Evolutionary conservation across 2,113 vertebrate genomes (phyloP), one percentile per base, ranked within the genome.

Genomic region (Electrona antarctica): DNA sequence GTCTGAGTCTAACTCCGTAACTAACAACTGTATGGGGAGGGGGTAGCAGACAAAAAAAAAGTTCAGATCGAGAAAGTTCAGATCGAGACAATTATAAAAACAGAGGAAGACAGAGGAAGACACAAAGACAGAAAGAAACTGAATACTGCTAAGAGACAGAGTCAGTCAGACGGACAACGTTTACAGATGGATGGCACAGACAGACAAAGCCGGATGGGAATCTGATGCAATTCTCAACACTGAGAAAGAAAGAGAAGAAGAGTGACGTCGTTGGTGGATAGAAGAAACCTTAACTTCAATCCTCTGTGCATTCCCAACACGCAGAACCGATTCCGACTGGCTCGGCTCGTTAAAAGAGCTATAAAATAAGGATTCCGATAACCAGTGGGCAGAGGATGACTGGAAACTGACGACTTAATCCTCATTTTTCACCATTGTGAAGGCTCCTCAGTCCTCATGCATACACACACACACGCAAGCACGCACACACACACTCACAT

Each of bases 141-240:
- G 33, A 41, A 41, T 41, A 41, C 33, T 41, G 33, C 33, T 41
- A 41, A 41, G 4, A 48, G 49, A 15, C 55, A 57, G 55, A 57
- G 55, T 7, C 14, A 57, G 55, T 1, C 14, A 57, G 55, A 57
- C 28, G 55, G 49, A 62, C 14, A 74, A 55, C 6, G 33, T 41
- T 41, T 41, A 41, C 11, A 12, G 6, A 55, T n/a, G 13, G 11
- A 55, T 13, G 21, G 6, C 52, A 55, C 52, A 55, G 52, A n/a
- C 6, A n/a, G 10, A 10, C 8, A 54, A 1, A 55, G 11, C 64
- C 55, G 33, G 48, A 56, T 58, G 74, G 73, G 74, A 77, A 75
- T 77, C 83, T 88, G 89, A 91, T 85, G 87, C 82, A 87, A 88
- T 70, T 61, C 81, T 71, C 64, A 74, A 70, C 81, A 68, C 67